Percentiles rank a stretch among this genome's conserved stretches.
Conservation (phyloP, 2,888 invertebrate genomes). For the Nezara viridula region DNA sequence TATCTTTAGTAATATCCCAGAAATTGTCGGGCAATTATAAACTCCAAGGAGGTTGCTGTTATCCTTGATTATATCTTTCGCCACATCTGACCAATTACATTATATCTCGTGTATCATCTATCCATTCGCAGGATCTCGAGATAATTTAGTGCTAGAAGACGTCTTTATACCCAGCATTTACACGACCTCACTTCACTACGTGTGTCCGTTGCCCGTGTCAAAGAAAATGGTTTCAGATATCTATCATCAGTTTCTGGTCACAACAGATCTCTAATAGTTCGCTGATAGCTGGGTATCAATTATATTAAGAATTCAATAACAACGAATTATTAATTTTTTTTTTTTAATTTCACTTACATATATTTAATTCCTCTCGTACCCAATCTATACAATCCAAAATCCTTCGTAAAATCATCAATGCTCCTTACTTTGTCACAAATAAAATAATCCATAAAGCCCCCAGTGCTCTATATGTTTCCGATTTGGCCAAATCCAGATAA, state of each 20-base stretch:
- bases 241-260: neutral
- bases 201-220: neutral
- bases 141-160: neutral
- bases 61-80: constrained; percentile 12
- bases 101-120: neutral
- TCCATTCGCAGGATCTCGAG: constrained; percentile 11
- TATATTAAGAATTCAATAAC: neutral
- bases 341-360: too few species aligned
- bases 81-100: neutral
- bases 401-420: too few species aligned
- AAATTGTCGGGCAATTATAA: neutral
- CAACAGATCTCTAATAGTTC: neutral
- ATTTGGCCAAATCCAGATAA: too few species aligned
- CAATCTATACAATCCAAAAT: too few species aligned
- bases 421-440: too few species aligned
- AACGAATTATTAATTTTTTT: too few species aligned
- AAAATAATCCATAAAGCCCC: too few species aligned
- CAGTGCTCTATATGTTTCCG: too few species aligned
- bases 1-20: constrained; percentile 30
- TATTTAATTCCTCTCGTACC: too few species aligned
- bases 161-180: neutral
- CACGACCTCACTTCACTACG: neutral
- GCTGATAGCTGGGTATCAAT: neutral
- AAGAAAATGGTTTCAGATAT: neutral
- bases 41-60: neutral